Conservation (phyloP, 2,888 invertebrate species). For the Thymelicus acteon region DNA sequence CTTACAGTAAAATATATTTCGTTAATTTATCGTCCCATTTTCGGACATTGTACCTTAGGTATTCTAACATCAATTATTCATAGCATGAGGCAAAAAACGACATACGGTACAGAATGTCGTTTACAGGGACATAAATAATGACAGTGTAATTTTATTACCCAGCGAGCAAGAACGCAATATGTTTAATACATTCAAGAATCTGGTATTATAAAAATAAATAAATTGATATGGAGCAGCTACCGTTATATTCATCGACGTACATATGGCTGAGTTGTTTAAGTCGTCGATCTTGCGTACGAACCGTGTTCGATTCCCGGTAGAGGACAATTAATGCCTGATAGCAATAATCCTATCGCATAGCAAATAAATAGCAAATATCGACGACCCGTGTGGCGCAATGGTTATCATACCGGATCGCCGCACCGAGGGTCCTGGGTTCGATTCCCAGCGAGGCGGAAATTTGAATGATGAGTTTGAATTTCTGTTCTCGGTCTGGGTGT, state of each 20-base stretch:
- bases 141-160: constrained; percentile 23
- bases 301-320: not conserved
- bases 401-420: too few relatives aligned
- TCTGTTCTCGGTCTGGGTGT: too few relatives aligned
- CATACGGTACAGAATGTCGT: constrained; percentile 16
- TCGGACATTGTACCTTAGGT: constrained; percentile 2
- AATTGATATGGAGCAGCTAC: constrained; percentile 5
- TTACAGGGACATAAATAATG: constrained; percentile 24
- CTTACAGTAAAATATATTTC: not conserved
- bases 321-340: not conserved
- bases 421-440: too few relatives aligned
- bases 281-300: too few relatives aligned
- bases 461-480: too few relatives aligned
- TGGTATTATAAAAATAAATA: not conserved
- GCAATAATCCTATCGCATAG: too few relatives aligned
- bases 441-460: too few relatives aligned
- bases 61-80: constrained; percentile 24
- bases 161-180: constrained; percentile 15
- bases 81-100: constrained; percentile 20
- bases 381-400: too few relatives aligned
- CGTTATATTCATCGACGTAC: not conserved
- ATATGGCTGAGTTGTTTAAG: too few relatives aligned
- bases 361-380: too few relatives aligned
- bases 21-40: not conserved
- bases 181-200: constrained; percentile 19